Evolutionary conservation across 2,113 vertebrate genomes (phyloP), one percentile per base, ranked within the genome.

Genomic region (Hippocampus comes): DNA sequence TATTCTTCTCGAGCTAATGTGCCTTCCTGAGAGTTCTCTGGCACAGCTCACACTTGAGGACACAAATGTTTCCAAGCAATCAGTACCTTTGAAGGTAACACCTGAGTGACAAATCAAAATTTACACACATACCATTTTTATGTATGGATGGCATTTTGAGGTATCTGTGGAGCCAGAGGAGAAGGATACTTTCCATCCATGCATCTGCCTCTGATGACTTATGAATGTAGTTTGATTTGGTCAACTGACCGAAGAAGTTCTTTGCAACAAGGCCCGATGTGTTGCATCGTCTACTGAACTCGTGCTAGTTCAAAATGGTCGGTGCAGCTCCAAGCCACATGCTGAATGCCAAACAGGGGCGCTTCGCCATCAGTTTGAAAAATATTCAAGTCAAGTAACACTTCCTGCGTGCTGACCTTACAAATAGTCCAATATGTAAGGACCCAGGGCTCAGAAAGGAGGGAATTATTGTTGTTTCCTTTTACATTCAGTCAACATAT

Each of bases 331-430:
- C 84, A 76, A 69, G 78, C 84, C 82, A 82, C 79, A 77, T 76
- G 30, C 82, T 88, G 86, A 84, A 85, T 87, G 81, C 78, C 84
- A 86, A 88, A 81, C 66, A 80, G 34, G 72, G 14, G 61, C 23
- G 46, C 78, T 20, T 42, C 2, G 72, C 57, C 57, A 66, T 63
- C 61, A 61, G 27, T 74, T 84, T 77, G 82, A 82, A 78, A 67
- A 76, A 57, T 60, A 65, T 60, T 73, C 63, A 53, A 71, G 71
- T 83, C 74, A 71, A 66, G 77, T 68, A 70, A 68, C 75, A 56
- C 71, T 51, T 68, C 18, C 42, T 65, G 71, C 63, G 48, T 4
- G 46, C 15, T 34, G 57, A 65, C 72, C 53, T 69, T 66, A 5
- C 67, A 67, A 68, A 63, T 74, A 67, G 56, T 59, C 53, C 41